Base-by-base conservation (phyloP, 2,888 invertebrate genomes). In the Globia sparganii region DNA sequence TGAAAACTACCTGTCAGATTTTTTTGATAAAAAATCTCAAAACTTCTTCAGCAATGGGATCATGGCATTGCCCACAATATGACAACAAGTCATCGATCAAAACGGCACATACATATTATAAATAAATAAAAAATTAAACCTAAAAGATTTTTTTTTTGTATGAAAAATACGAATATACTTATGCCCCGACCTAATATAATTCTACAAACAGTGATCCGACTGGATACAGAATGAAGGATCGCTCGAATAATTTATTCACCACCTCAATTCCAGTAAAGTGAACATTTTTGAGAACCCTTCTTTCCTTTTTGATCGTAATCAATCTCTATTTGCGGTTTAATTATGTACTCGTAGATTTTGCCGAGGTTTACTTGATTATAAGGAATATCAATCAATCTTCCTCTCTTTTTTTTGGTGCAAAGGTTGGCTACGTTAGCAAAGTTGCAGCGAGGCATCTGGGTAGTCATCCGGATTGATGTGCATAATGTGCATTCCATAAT, bases 211-310 rank as follows among this genome's bases (percentile, higher is more conserved):
- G 18, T 62, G 46, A 25, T 64, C 18, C 40, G 31, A 58, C 25
- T 64, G 59, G 67, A 72, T 74, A 76, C 49, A 49, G 56, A 76
- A 64, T 65, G 43, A 76, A 58, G 67, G 71, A 73, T 78, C 65
- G 43, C 46, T 65, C 40, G 15, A 72, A 83, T 76, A 21, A 76
- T 71, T 83, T 73, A 83, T 83, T 83, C 75, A 75, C 31, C 43
- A 49, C 72, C 75, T 53, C 64, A 64, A 59, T 72, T 78, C n/a
- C 9, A 56, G 66, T 40, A 28, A 71, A 75, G 40, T 70, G 62
- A 75, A 72, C 59, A 82, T 64, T 72, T 74, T 72, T 64, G 59
- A 75, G 81, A 59, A n/a, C 15, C 37, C 46, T 31, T 71, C 13
- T n/a, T 56, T 40, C 40, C 15, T 65, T 59, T 49, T 68, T 46